These are phyloP conservation scores for Atherinomorus stipes DNA, from an alignment of 2,113 vertebrate genomes.

Conservation along the genomic window DNA sequence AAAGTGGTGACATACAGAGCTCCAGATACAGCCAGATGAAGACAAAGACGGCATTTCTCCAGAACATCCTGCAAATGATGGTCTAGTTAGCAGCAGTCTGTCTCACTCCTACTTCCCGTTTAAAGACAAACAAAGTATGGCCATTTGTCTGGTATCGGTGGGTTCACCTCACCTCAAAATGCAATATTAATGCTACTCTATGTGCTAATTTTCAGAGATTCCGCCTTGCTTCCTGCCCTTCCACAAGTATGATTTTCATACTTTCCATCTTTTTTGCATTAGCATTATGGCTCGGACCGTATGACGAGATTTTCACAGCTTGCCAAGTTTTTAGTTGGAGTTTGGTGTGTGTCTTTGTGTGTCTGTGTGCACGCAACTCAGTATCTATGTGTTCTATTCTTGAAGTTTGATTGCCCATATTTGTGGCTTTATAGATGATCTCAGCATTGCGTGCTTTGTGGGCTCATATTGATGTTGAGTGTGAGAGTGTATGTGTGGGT, in stretches of 20 bases:
- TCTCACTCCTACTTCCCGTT: constrained; percentile 38
- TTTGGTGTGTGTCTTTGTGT: constrained; percentile 12
- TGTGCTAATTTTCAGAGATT: constrained; percentile 31
- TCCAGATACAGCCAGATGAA: constrained; percentile 12
- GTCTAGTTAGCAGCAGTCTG: constrained; percentile 33
- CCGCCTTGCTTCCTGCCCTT: constrained; percentile 13
- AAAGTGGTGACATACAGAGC: neutral
- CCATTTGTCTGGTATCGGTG: constrained; percentile 8
- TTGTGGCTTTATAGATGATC: constrained; percentile 73
- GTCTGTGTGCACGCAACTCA: constrained; percentile 11
- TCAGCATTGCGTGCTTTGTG: constrained; percentile 65
- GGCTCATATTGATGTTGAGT: constrained; percentile 51
- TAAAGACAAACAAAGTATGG: constrained; percentile 2
- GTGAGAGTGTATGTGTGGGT: constrained; percentile 28
- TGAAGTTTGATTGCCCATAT: constrained; percentile 67
- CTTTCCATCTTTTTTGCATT: constrained; percentile 70
- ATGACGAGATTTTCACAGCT: constrained; percentile 38
- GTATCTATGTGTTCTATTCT: constrained; percentile 59
- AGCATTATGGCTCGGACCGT: constrained; percentile 52
- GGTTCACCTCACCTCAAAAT: constrained; percentile 9
- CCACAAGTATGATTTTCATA: constrained; percentile 51
- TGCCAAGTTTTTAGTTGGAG: constrained; percentile 59
- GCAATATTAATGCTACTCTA: constrained; percentile 28
- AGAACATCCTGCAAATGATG: constrained; percentile 36
- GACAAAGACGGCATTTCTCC: neutral